phyloP scores from a whole-genome alignment of 2,888 invertebrate genomes.

The Nomada hirtipes region DNA sequence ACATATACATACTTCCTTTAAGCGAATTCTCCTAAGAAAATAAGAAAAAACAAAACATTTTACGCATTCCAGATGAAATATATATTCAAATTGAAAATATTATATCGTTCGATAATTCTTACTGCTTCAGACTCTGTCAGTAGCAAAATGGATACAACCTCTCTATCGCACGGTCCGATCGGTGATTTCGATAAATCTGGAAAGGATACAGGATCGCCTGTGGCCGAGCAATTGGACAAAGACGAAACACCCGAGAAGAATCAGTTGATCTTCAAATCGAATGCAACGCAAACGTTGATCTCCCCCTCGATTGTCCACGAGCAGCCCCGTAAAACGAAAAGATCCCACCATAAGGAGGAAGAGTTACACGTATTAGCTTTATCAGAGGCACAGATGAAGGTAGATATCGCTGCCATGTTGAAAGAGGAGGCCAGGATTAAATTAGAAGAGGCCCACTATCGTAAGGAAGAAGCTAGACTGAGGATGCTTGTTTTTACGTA shows the following conservation, averaged over 20 bases:
- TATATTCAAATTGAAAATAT: no score
- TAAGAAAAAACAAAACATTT: not conserved
- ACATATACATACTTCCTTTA: not conserved
- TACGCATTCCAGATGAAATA: no score
- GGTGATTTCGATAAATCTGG: slow-evolving; percentile 38
- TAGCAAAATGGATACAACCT: slow-evolving; percentile 27
- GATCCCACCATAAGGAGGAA: slow-evolving; percentile 64
- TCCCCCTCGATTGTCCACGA: slow-evolving; percentile 52
- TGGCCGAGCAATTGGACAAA: slow-evolving; percentile 49
- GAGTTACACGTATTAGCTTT: slow-evolving; percentile 73
- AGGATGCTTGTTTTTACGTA: slow-evolving; percentile 75
- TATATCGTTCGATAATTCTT: not conserved
- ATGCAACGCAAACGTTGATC: slow-evolving; percentile 41
- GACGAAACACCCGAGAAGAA: slow-evolving; percentile 42
- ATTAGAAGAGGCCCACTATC: slow-evolving; percentile 76
- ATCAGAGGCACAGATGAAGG: slow-evolving; percentile 75
- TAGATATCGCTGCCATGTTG: slow-evolving; percentile 73
- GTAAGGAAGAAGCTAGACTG: slow-evolving; percentile 77
- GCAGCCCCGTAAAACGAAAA: slow-evolving; percentile 55
- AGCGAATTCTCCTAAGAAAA: not conserved
- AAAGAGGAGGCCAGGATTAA: slow-evolving; percentile 77
- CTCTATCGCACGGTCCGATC: not conserved
- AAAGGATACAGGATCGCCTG: slow-evolving; percentile 14
- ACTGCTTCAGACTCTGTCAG: slow-evolving; percentile 13
- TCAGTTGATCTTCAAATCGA: slow-evolving; percentile 43